Evolutionary conservation across 2,113 vertebrate species (phyloP).

Genomic region (Meriones unguiculatus): DNA sequence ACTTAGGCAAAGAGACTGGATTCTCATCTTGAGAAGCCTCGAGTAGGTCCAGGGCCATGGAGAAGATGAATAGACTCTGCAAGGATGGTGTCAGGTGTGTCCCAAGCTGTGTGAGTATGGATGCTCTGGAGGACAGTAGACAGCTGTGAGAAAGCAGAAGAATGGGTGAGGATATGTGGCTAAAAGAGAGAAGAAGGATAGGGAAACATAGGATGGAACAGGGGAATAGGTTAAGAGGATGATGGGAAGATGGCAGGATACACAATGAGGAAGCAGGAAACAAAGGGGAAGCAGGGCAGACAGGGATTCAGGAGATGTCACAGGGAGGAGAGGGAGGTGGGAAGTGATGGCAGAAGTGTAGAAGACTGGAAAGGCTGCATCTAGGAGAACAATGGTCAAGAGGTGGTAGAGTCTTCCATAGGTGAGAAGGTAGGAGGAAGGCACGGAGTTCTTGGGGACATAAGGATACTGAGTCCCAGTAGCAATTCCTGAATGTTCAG

Average conservation of each 20-base stretch:
- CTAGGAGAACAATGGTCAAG: background rate
- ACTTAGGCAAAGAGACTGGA: background rate
- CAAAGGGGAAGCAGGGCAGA: background rate
- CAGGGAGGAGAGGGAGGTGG: background rate
- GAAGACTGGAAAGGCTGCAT: background rate
- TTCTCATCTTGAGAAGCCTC: background rate
- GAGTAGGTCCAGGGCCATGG: background rate
- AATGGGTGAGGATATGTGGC: background rate
- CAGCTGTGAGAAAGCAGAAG: no score
- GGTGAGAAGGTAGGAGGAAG: background rate
- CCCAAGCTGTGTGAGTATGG: background rate
- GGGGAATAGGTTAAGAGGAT: no score
- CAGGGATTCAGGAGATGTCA: fast-evolving
- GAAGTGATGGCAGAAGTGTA: background rate
- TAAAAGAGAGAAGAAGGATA: background rate
- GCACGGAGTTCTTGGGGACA: no score
- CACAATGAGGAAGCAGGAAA: background rate
- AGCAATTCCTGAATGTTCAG: background rate
- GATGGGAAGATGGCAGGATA: background rate
- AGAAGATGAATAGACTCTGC: background rate
- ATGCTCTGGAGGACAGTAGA: background rate
- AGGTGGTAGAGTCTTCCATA: no score
- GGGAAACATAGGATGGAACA: background rate
- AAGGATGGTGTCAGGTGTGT: background rate
- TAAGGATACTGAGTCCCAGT: no score